Base-by-base conservation (phyloP, 2,797 vertebrate genomes). In the Lepidocolaptes lacrymiger region DNA sequence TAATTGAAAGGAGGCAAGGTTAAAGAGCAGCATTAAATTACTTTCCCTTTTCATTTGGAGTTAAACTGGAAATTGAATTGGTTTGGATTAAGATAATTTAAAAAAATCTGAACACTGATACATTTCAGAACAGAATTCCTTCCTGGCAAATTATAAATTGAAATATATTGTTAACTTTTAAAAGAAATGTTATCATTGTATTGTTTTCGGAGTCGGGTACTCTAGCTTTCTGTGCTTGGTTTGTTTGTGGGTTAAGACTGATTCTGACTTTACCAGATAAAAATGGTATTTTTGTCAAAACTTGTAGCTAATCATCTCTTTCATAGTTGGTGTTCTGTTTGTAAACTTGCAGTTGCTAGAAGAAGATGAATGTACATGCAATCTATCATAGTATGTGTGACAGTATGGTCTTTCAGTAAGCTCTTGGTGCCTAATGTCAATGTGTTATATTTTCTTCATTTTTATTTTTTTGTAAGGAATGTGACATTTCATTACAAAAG, bases 401-500 rank as follows among this genome's bases (percentile, higher is more conserved):
- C 52, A 79, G 21, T 52, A 24, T 49, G 44, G 11, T 80, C 46
- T 81, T 94, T 95, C 24, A 79, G 2, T 69, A 56, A 78, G 46
- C 43, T 93, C 22, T 89, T 85, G 82, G 63, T 64, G 54, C 37
- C 36, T 46, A 52, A 20, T 91, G 37, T 95, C 67, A 82, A 75
- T 36, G 72, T 55, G 56, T 62, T 91, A 16, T 32, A 30, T n/a
- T 91, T 94, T 76, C 43, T 91, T 58, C 58, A 12, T 96, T 94
- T 91, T 41, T 88, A 34, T 95, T 93, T 97, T 44, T 88, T 81
- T 86, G 71, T 79, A 95, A 99, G 99, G 97, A 99, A 99, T 48
- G 98, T 98, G 97, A 99, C 99, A 24, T 99, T 99, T 98, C 99
- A 99, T 97, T 99, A 99, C 94, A 98, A 98, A 97, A 98, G 98